Percentiles rank a stretch among this genome's conserved stretches.
Evolutionary conservation across 2,888 invertebrate species (phyloP).

Genomic region (Leuctra nigra): DNA sequence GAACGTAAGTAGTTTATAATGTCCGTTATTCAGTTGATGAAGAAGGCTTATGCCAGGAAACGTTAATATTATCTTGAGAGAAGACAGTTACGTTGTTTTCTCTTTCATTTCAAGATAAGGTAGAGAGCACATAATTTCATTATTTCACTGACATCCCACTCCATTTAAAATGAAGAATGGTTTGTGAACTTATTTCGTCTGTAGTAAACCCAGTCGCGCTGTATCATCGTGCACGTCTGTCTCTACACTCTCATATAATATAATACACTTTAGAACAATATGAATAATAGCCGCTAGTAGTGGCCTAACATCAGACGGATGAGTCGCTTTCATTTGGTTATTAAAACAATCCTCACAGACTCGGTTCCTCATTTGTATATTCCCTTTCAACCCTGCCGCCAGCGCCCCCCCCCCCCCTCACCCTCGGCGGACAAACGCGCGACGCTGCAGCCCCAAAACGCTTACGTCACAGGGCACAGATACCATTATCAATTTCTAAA

Average conservation of each 20-base stretch:
- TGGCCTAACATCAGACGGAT: conserved; percentile 2
- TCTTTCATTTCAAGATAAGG: no score
- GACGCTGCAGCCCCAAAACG: background rate
- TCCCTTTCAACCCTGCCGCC: background rate
- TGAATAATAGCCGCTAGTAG: conserved; percentile 9
- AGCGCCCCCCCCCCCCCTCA: background rate
- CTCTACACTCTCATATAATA: background rate
- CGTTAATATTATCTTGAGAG: no score
- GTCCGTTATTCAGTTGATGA: no score
- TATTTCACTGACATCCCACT: no score
- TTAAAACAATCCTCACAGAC: conserved; percentile 12
- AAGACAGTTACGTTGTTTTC: no score
- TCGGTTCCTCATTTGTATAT: conserved; percentile 6
- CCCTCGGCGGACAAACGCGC: background rate
- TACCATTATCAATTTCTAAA: background rate
- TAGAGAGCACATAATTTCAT: no score
- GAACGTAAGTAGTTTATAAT: no score
- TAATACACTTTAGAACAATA: background rate
- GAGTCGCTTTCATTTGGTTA: conserved; percentile 10
- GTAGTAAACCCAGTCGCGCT: no score
- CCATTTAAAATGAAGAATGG: no score
- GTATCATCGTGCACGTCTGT: no score
- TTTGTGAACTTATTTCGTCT: no score
- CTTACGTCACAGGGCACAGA: background rate
- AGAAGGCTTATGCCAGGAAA: no score